phyloP scores from a whole-genome alignment of 2,113 vertebrate species.

The Clarias batrachus region DNA sequence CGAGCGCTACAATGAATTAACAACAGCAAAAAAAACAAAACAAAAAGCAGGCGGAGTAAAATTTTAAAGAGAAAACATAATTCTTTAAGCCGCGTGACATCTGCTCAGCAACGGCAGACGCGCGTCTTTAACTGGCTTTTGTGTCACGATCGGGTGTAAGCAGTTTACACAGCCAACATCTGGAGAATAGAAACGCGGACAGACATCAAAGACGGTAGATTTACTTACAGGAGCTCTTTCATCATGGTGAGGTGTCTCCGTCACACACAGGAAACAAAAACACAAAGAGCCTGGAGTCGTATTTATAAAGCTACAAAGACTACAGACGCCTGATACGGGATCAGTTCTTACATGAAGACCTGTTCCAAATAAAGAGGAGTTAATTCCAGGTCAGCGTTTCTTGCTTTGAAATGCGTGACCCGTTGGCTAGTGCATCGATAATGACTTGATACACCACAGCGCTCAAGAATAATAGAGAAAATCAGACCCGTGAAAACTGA shows the following conservation, averaged over 20 bases:
- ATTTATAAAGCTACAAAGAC: not conserved
- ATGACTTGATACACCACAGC: not conserved
- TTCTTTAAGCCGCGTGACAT: slow-evolving; percentile 12
- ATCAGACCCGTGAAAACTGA: no score
- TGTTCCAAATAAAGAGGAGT: not conserved
- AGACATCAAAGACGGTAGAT: not conserved
- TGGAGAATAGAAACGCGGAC: slow-evolving; percentile 4
- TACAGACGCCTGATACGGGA: not conserved
- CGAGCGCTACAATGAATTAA: not conserved
- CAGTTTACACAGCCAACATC: slow-evolving; percentile 12
- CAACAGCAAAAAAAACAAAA: not conserved
- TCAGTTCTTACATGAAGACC: not conserved
- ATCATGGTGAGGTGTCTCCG: not conserved
- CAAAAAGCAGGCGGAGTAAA: not conserved
- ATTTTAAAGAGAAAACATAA: not conserved
- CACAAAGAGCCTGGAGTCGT: not conserved
- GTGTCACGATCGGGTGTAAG: not conserved
- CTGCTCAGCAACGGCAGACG: not conserved
- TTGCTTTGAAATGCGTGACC: not conserved
- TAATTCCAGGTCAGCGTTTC: not conserved
- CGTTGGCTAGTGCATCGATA: not conserved
- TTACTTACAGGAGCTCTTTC: slow-evolving; percentile 13
- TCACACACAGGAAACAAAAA: not conserved
- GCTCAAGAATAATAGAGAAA: not conserved
- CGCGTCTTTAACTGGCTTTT: slow-evolving; percentile 3